A percentile compares a stretch with the other conserved stretches of the same genome.
Conservation (phyloP, 2,113 vertebrate species). For the Aythya baeri region DNA sequence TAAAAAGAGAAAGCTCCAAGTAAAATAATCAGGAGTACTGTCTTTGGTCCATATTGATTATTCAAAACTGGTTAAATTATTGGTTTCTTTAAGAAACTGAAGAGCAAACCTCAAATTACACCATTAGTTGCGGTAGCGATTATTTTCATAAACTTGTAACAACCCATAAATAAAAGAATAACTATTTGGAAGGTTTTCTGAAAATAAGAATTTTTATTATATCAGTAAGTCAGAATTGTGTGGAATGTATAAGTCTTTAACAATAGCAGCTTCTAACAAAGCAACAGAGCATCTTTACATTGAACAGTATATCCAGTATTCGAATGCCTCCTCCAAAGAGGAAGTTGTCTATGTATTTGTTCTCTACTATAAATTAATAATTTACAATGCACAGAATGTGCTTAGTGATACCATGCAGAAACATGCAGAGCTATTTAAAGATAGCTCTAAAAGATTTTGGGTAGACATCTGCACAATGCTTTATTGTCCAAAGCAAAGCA, state of each 20-base stretch:
- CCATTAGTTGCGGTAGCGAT: not conserved
- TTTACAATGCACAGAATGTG: not conserved
- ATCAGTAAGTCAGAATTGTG: not conserved
- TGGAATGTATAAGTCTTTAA: not conserved
- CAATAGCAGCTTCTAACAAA: not conserved
- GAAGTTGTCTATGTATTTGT: not conserved
- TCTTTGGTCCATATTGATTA: constrained; percentile 50
- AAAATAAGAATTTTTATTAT: not conserved
- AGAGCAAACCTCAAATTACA: not conserved
- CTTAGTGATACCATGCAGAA: not conserved
- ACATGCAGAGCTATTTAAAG: constrained; percentile 6
- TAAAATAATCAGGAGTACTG: constrained; percentile 31
- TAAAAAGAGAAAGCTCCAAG: constrained; percentile 15
- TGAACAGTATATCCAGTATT: not conserved
- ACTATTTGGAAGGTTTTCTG: not conserved
- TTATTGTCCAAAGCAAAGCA: not conserved
- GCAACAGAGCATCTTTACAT: not conserved
- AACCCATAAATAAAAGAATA: not conserved
- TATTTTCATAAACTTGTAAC: not conserved
- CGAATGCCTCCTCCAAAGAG: not conserved
- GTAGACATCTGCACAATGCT: not conserved
- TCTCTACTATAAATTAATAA: not conserved
- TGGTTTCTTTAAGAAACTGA: not conserved
- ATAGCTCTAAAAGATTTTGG: not conserved
- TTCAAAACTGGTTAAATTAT: not conserved